Evolutionary conservation across 2,888 invertebrate species (phyloP), one percentile per base, ranked within the genome.

Genomic region (Hypena proboscidalis): DNA sequence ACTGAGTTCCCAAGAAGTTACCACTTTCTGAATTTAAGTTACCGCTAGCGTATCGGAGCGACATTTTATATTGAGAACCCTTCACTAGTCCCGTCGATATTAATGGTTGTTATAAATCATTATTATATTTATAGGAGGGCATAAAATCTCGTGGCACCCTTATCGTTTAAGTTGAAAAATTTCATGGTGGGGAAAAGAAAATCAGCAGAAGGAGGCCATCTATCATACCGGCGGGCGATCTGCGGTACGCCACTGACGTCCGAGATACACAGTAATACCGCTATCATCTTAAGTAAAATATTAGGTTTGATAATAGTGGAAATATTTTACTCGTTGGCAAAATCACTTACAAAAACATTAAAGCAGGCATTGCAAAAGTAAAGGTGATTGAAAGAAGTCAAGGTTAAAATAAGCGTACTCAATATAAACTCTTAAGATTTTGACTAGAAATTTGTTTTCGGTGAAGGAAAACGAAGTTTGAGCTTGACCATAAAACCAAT

Each of bases 91-190:
- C 58, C 54, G 57, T 42, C 54, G 49, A 62, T 61, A 67, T 70
- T 66, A 74, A 70, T 65, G 69, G 60, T n/a, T 61, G 60, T 68
- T 70, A 81, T 83, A 81, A 81, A 83, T 83, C 82, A 79, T 78
- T 76, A 71, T 73, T 68, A 70, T 77, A 79, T 72, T 76, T 77
- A 72, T 74, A 71, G 65, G 65, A 65, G 66, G 68, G 70, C 59
- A 72, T 72, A 70, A 72, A 80, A 77, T 76, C 63, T 65, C 56
- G 65, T 69, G 71, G 74, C 68, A 66, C 75, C 76, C 82, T 84
- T 80, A 83, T 80, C 84, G 80, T 79, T 82, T 74, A 78, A 79
- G 74, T 83, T 84, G 84, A 86, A 85, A 84, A 85, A 83, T 84
- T 81, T 79, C 74, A 74, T 79, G 65, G 72, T 70, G 69, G 68